Conservation (phyloP, 2,797 vertebrate genomes). For the Catharus ustulatus region DNA sequence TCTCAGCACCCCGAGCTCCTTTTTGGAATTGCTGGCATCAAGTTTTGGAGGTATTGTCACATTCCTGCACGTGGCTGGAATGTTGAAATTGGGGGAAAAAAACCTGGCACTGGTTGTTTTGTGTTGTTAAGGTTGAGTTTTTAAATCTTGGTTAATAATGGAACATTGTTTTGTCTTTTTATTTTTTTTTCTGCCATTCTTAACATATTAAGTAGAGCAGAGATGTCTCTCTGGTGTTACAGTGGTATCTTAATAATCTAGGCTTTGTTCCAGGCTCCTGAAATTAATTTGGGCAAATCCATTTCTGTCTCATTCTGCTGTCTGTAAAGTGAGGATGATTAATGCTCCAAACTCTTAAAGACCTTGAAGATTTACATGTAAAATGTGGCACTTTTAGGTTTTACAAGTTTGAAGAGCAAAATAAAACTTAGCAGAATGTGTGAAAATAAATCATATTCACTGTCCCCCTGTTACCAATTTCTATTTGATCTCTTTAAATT, state of each 20-base stretch:
- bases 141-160: not conserved
- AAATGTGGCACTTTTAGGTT: not conserved
- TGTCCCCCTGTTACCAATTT: fast-evolving
- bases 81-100: not conserved
- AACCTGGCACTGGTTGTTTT: not conserved
- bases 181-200: not conserved
- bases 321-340: not conserved
- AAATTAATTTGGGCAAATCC: not conserved
- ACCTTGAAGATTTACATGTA: not conserved
- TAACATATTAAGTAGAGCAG: not conserved
- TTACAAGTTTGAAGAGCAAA: not conserved
- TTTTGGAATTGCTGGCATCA: not conserved
- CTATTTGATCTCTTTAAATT: not conserved
- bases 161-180: not conserved
- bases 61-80: not conserved
- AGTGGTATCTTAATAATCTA: not conserved
- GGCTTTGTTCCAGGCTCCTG: not conserved
- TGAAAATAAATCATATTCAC: not conserved
- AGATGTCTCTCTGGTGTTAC: not conserved
- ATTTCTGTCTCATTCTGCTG: not conserved
- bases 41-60: not conserved
- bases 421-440: not conserved
- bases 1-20: not conserved
- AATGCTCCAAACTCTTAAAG: not conserved
- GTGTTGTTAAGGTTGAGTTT: not conserved